Base-by-base conservation (phyloP, 30 jellyfish, hydroid and myxozoan genomes). In the Cassiopea xamachana region DNA sequence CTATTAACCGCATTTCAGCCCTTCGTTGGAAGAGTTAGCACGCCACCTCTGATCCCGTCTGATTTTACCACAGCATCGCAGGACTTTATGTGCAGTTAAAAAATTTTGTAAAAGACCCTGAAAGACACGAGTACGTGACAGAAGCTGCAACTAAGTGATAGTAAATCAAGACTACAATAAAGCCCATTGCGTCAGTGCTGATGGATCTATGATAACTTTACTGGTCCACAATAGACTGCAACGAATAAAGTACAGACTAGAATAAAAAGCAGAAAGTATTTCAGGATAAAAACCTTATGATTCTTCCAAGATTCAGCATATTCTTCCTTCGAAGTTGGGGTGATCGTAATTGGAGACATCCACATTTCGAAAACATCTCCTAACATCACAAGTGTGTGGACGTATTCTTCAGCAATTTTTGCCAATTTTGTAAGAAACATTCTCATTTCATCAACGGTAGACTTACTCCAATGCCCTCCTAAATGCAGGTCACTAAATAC, bases 321-420 rank as follows among this genome's bases (percentile, higher is more conserved):
- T 17, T 91, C 97, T 48, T 76, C 81, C 14, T 67, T 59, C 45
- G 93, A 68, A 0, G 91, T 87, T 2, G 97, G 94, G 1, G 48
- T 77, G 74, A 84, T 45, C 12, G 97, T 83, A 19, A 91, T 91
- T 27, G 97, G 97, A 15, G 91, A 67, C 91, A 83, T 75, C 97
- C 97, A 91, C 97, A 91, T 91, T 60, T 91, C 97, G 48, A 91
- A 91, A 48, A 91, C 81, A 62, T 91, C 97, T 45, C 97, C 97
- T 67, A 91, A 67, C 77, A 91, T 64, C 47, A 91, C 93, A 58
- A 91, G 75, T 13, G 97, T 60, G 81, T 91, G 97, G 15, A 83
- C 88, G 60, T 15, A 91, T 48, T 55, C 62, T 69, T 91, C 97
- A 1, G 97, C 97, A n/a, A 91, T 69, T 84, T 85, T 91, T 12